Percentiles rank a stretch among this genome's conserved stretches.
phyloP scores from a whole-genome alignment of 2,888 invertebrate genomes.

The Orchesella flavescens region DNA sequence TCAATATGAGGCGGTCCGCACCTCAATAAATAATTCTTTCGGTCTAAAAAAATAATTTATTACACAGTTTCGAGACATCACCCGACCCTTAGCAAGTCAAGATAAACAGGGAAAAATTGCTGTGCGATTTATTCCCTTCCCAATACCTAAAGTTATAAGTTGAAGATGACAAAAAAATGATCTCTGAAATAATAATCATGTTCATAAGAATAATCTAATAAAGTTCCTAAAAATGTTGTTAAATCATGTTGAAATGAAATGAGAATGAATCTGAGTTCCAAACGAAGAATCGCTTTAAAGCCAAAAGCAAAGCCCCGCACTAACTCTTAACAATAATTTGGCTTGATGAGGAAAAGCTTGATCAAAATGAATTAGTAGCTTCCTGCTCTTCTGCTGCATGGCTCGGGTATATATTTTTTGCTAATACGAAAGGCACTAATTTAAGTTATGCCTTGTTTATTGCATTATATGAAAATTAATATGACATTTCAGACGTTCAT shows the following conservation, averaged over 20 bases:
- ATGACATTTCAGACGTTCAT: slow-evolving; percentile 19
- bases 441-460: slow-evolving; percentile 41
- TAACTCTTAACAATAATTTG: neutral
- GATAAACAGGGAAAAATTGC: slow-evolving; percentile 31
- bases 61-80: neutral
- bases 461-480: slow-evolving; percentile 17
- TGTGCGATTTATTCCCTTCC: slow-evolving; percentile 55
- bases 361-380: neutral
- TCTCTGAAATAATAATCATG: neutral
- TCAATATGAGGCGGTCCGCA: slow-evolving; percentile 4
- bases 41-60: slow-evolving; percentile 42
- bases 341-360: slow-evolving; percentile 24
- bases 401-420: neutral
- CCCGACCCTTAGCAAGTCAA: too few relatives aligned
- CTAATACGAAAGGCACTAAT: slow-evolving; percentile 15
- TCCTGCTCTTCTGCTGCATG: slow-evolving; percentile 2
- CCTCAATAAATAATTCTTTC: slow-evolving; percentile 38
- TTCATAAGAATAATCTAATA: slow-evolving; percentile 8
- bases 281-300: neutral
- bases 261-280: neutral
- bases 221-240: slow-evolving; percentile 3
- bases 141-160: slow-evolving; percentile 3
- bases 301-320: neutral
- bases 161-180: neutral
- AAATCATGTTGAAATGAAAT: slow-evolving; percentile 22